These are phyloP conservation scores for Cephalotes varians DNA, from an alignment of 2,888 invertebrate genomes.

Conservation along the genomic window DNA sequence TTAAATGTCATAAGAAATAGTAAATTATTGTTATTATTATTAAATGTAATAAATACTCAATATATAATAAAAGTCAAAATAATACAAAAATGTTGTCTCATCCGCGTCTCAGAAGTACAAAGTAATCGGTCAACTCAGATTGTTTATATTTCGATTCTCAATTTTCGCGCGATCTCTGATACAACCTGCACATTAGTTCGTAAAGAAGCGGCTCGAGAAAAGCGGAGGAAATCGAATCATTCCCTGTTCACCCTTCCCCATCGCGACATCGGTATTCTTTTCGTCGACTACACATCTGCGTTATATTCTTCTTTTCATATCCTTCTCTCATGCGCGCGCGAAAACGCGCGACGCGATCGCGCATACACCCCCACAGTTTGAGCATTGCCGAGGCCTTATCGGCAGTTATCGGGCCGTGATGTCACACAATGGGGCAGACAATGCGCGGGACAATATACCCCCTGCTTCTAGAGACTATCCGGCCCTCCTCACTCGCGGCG, in stretches of 20 bases:
- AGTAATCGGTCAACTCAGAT: neutral
- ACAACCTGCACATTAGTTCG: neutral
- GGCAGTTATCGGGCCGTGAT: slow-evolving; percentile 86
- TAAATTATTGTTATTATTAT: too few relatives aligned
- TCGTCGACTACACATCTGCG: slow-evolving; percentile 48
- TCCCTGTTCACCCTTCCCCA: neutral
- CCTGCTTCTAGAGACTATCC: slow-evolving; percentile 77
- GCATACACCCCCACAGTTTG: slow-evolving; percentile 66
- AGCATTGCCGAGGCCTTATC: slow-evolving; percentile 85
- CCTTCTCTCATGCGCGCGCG: slow-evolving; percentile 50
- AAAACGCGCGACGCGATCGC: slow-evolving; percentile 59
- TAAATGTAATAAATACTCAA: neutral
- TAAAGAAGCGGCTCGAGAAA: neutral
- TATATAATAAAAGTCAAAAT: neutral
- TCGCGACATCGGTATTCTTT: slow-evolving; percentile 41
- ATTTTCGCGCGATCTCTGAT: slow-evolving; percentile 1
- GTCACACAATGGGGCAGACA: slow-evolving; percentile 86
- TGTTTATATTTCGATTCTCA: slow-evolving; percentile 15
- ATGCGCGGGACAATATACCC: slow-evolving; percentile 85
- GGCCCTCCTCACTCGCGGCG: slow-evolving; percentile 65
- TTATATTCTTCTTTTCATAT: slow-evolving; percentile 73
- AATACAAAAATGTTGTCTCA: neutral
- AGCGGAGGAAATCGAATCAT: slow-evolving; percentile 16
- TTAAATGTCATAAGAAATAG: slow-evolving; percentile 50
- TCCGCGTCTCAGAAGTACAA: neutral